Conservation (phyloP, 2,113 vertebrate species). For the Sigmodon hispidus region DNA sequence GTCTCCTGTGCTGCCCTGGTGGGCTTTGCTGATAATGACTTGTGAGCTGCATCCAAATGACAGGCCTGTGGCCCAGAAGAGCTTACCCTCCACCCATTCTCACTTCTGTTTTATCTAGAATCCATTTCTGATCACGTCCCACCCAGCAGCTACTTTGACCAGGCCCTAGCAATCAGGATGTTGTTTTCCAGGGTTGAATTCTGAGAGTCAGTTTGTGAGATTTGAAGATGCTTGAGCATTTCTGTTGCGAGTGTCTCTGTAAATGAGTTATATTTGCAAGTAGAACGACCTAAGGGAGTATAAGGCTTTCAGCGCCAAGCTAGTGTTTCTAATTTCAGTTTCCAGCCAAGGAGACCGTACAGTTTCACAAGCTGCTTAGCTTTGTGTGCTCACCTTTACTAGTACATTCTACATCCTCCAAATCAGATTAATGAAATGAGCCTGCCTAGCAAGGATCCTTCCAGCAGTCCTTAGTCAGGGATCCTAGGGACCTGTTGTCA, state of each 20-base stretch:
- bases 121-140: neutral
- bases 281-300: neutral
- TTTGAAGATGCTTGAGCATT: neutral
- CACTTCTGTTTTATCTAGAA: neutral
- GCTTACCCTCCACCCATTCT: neutral
- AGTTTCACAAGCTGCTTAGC: neutral
- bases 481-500: neutral
- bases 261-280: slow-evolving; percentile 12
- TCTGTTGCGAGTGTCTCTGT: neutral
- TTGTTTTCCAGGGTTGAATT: neutral
- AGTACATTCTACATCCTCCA: neutral
- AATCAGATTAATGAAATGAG: neutral
- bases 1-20: neutral
- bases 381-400: neutral
- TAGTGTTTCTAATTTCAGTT: neutral
- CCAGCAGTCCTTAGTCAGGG: neutral
- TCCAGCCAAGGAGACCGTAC: neutral
- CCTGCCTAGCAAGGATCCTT: neutral
- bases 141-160: neutral
- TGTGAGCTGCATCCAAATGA: neutral
- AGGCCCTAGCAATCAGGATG: neutral
- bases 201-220: neutral
- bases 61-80: neutral
- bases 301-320: neutral
- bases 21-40: neutral